These are phyloP conservation scores for Poeciliopsis turneri DNA, from an alignment of 2,797 vertebrate genomes.

Conservation along the genomic window DNA sequence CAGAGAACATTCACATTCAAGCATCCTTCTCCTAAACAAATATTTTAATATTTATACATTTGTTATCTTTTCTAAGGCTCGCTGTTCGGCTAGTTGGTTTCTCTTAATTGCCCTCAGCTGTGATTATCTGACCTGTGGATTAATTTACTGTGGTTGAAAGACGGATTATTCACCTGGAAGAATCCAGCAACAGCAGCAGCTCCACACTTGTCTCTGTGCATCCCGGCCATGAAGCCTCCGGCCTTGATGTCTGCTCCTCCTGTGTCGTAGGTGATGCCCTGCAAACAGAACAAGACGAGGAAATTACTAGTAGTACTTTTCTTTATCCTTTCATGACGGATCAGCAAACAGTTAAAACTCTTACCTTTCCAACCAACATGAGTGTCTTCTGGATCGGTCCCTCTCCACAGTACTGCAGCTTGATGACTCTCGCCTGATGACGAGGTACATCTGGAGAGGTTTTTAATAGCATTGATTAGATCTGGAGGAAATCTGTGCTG, in stretches of 20 bases:
- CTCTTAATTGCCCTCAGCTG: background rate
- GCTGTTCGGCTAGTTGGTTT: background rate
- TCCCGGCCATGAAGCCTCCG: conserved; percentile 85
- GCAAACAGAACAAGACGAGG: conserved; percentile 8
- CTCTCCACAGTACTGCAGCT: conserved; percentile 81
- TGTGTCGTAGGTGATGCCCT: conserved; percentile 87
- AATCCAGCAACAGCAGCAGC: conserved; percentile 85
- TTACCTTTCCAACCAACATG: conserved; percentile 86
- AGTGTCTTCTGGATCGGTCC: conserved; percentile 78
- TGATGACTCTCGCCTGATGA: conserved; percentile 84
- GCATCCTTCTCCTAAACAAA: background rate
- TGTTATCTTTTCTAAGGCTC: background rate
- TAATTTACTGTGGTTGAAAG: too few species aligned
- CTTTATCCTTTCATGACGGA: background rate
- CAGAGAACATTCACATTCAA: too few species aligned
- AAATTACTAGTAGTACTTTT: background rate
- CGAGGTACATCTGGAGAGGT: conserved; percentile 75
- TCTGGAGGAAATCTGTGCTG: background rate
- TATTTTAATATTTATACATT: background rate
- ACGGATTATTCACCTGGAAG: conserved; percentile 75
- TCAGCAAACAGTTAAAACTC: background rate
- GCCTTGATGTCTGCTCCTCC: conserved; percentile 88
- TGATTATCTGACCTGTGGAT: background rate
- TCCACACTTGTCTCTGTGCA: conserved; percentile 88
- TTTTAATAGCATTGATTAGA: background rate